A percentile compares a stretch with the other conserved stretches of the same genome.
Evolutionary conservation across 2,888 invertebrate genomes (phyloP).

Genomic region (Eueremaeus valkanovi): DNA sequence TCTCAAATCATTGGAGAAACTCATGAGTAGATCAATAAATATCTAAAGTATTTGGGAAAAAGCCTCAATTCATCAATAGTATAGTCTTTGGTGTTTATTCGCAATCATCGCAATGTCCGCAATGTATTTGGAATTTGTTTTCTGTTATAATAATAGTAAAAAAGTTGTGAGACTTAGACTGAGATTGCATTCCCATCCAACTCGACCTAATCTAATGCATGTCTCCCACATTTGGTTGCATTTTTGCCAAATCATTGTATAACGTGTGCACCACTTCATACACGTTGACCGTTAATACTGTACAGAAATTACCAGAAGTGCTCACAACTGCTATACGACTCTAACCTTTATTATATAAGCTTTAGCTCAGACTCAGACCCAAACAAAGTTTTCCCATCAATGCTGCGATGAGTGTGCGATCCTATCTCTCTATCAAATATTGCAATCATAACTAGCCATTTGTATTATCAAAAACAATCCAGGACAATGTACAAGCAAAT

Average conservation of each 20-base stretch:
- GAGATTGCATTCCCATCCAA: background rate
- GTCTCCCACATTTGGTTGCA: background rate
- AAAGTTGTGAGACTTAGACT: background rate
- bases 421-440: conserved; percentile 6
- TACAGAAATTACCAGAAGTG: conserved; percentile 1
- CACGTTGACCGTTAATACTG: background rate
- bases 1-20: background rate
- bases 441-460: no score
- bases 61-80: background rate
- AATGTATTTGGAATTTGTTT: background rate
- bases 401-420: background rate
- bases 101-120: background rate
- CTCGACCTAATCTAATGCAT: background rate
- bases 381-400: background rate
- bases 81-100: background rate
- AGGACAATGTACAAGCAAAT: background rate
- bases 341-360: background rate
- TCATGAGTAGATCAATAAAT: background rate
- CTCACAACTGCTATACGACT: background rate
- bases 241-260: background rate
- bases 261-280: background rate
- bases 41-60: background rate
- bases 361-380: background rate
- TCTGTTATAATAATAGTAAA: background rate
- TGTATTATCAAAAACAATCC: background rate